Conservation (phyloP, 2,113 vertebrate species). For the Egretta garzetta region DNA sequence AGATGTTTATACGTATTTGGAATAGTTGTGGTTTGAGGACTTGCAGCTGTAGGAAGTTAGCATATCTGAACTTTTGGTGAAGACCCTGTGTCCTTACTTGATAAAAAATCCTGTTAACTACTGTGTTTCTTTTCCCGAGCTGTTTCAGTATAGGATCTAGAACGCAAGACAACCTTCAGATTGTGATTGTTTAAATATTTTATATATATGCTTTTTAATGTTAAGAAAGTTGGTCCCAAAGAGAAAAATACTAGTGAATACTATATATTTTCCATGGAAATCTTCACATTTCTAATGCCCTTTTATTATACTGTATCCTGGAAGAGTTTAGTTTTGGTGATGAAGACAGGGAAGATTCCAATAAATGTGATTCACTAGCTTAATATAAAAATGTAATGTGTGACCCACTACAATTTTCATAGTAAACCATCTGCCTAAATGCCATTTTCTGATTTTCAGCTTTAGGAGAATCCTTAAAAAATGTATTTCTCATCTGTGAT, state of each 20-base stretch:
- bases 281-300: background rate
- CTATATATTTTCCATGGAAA: background rate
- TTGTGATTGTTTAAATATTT: too few relatives aligned
- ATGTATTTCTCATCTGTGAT: background rate
- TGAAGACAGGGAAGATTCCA: background rate
- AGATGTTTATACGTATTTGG: background rate
- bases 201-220: background rate
- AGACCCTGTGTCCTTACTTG: background rate
- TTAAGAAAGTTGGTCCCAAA: background rate
- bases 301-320: background rate
- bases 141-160: background rate
- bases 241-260: background rate
- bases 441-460: background rate
- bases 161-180: background rate
- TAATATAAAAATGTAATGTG: background rate
- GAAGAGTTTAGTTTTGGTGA: background rate
- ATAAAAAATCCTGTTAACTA: background rate
- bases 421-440: background rate
- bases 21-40: background rate
- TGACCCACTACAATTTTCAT: background rate
- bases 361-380: background rate
- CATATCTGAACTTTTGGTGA: background rate
- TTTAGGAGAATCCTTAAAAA: background rate
- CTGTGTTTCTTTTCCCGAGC: background rate
- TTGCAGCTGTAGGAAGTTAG: background rate